phyloP scores from a whole-genome alignment of 2,888 invertebrate species.

The Melipona beecheii region DNA sequence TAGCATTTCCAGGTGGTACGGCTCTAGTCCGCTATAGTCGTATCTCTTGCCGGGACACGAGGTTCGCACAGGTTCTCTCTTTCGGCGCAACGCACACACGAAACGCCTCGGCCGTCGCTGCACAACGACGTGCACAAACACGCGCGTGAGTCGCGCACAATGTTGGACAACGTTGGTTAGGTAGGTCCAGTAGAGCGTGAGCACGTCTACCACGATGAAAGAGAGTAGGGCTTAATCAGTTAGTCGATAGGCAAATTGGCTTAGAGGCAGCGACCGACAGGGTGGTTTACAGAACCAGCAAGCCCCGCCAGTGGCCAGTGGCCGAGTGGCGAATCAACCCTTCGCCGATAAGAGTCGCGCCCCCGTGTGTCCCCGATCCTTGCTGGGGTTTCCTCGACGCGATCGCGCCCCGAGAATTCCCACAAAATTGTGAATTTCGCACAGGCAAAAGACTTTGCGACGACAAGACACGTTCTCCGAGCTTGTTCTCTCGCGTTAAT shows the following conservation, averaged over 20 bases:
- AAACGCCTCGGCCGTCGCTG: background rate
- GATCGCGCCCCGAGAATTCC: conserved; percentile 29
- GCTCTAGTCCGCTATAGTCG: conserved; percentile 18
- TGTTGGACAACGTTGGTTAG: background rate
- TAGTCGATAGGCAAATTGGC: conserved; percentile 84
- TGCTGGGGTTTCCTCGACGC: conserved; percentile 48
- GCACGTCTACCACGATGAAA: conserved; percentile 72
- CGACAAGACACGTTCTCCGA: no score
- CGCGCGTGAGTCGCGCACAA: background rate
- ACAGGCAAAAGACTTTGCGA: background rate
- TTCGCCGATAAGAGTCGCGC: conserved; percentile 54
- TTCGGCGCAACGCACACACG: background rate
- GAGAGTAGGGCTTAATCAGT: conserved; percentile 84
- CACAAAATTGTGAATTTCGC: background rate
- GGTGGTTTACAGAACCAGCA: conserved; percentile 77
- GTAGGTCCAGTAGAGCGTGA: conserved; percentile 19
- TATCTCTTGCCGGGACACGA: conserved; percentile 13
- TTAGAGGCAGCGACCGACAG: conserved; percentile 80
- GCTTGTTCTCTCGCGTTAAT: no score
- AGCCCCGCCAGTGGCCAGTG: conserved; percentile 70
- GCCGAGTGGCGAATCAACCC: conserved; percentile 64
- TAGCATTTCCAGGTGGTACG: no score
- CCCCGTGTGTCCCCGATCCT: conserved; percentile 58
- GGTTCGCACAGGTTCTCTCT: conserved; percentile 9
- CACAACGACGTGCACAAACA: background rate